Evolutionary conservation across 2,113 vertebrate species (phyloP).

Genomic region (Poecilia latipinna): DNA sequence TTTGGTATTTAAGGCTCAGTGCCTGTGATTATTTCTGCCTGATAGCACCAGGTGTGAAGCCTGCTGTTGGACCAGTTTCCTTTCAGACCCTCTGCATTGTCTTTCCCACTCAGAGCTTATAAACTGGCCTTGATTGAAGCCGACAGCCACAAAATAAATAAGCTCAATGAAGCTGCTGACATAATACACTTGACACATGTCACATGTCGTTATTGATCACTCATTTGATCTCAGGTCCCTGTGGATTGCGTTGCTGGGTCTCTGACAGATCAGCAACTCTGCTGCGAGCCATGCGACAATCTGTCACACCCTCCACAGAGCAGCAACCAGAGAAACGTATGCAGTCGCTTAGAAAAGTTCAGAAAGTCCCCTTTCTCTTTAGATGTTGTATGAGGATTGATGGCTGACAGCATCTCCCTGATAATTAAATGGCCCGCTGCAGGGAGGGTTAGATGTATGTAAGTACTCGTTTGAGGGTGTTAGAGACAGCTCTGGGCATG

Average conservation of each 20-base stretch:
- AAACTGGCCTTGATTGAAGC: conserved; percentile 63
- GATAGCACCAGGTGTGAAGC: conserved; percentile 10
- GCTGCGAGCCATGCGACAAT: conserved; percentile 38
- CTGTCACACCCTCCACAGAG: conserved; percentile 20
- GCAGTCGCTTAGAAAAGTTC: conserved; percentile 26
- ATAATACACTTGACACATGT: conserved; percentile 77
- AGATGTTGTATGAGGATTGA: conserved; percentile 35
- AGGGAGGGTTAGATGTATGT: conserved; percentile 12
- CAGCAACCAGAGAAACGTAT: conserved; percentile 35
- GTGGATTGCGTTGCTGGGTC: conserved; percentile 30
- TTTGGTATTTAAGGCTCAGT: not conserved
- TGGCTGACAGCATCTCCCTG: conserved; percentile 44
- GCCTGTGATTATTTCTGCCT: not conserved
- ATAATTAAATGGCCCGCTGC: conserved; percentile 55
- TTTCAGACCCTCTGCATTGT: conserved; percentile 9
- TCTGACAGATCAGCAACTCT: conserved; percentile 59
- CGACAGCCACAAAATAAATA: conserved; percentile 75
- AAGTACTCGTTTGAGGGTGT: conserved; percentile 30
- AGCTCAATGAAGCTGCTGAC: conserved; percentile 72
- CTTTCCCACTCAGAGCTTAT: conserved; percentile 39
- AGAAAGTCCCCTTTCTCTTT: conserved; percentile 5
- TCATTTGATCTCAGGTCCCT: conserved; percentile 40
- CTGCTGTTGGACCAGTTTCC: conserved; percentile 11
- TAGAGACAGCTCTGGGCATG: conserved; percentile 7
- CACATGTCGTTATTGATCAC: conserved; percentile 74